Evolutionary conservation across 2,888 invertebrate species (phyloP).

Genomic region (Dyspetes luteomarginatus): DNA sequence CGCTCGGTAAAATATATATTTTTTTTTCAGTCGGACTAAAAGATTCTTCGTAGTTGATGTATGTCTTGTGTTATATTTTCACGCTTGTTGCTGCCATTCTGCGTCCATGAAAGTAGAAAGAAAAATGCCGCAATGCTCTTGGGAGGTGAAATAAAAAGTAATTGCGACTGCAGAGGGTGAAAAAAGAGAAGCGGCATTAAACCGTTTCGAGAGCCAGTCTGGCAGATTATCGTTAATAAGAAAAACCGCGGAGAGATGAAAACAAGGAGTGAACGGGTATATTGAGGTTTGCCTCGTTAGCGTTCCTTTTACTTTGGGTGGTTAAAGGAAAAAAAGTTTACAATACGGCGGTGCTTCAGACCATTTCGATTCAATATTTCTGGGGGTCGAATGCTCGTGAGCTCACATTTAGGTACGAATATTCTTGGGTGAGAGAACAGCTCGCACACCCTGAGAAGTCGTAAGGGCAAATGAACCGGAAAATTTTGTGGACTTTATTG

Average conservation of each 20-base stretch:
- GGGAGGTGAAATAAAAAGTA: background rate
- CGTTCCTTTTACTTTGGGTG: slow-evolving; percentile 49
- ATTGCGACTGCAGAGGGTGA: background rate
- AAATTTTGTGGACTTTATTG: slow-evolving; percentile 67
- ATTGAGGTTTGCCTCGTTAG: slow-evolving; percentile 60
- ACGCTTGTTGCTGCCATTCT: background rate
- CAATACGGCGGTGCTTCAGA: slow-evolving; percentile 18
- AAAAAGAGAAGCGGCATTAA: background rate
- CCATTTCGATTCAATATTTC: slow-evolving; percentile 66
- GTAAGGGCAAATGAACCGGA: slow-evolving; percentile 69
- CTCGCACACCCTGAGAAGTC: slow-evolving; percentile 27
- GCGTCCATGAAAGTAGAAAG: background rate
- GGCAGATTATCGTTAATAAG: slow-evolving; percentile 55
- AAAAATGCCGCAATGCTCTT: background rate
- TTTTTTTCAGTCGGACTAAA: too few species aligned
- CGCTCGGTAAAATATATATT: too few species aligned
- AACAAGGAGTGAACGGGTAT: slow-evolving; percentile 24
- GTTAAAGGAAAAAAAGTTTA: slow-evolving; percentile 46
- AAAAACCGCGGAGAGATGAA: slow-evolving; percentile 34
- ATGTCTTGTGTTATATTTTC: too few species aligned
- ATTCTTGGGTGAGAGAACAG: slow-evolving; percentile 20
- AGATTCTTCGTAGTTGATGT: too few species aligned
- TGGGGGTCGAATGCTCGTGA: slow-evolving; percentile 42
- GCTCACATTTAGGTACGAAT: slow-evolving; percentile 8
- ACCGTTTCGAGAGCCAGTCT: slow-evolving; percentile 8